These are phyloP conservation scores for Chondrosia reniformis DNA, from an alignment of 37 sponge, comb jelly and placozoan species.

Conservation along the genomic window DNA sequence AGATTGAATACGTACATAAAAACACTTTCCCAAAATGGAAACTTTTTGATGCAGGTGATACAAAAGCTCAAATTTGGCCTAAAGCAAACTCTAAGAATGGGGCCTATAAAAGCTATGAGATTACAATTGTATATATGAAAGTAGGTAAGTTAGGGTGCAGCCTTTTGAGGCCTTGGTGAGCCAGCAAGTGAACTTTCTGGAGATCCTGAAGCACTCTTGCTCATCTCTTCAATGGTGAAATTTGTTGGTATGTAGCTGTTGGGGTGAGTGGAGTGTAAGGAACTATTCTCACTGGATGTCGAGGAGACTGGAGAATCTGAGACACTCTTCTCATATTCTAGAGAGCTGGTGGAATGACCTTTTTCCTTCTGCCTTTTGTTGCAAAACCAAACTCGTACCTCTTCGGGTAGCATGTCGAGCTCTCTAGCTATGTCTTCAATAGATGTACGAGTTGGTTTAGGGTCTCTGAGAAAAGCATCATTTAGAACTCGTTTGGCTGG, in stretches of 20 bases:
- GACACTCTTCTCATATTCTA: neutral
- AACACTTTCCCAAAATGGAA: no score
- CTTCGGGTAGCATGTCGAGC: conserved; percentile 78
- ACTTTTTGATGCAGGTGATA: no score
- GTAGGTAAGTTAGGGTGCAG: no score
- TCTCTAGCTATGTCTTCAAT: conserved; percentile 69
- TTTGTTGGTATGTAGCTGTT: conserved; percentile 13
- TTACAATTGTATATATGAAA: no score
- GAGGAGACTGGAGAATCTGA: neutral
- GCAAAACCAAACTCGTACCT: conserved; percentile 91
- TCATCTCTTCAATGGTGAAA: conserved; percentile 78
- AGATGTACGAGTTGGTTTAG: conserved; percentile 58
- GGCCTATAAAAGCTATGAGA: no score
- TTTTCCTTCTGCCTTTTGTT: conserved; percentile 88
- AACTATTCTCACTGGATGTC: conserved; percentile 15
- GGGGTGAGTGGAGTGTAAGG: conserved; percentile 6
- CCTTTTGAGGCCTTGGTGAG: no score
- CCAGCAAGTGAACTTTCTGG: no score
- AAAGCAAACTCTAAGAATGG: no score
- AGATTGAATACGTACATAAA: no score
- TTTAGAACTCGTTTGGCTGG: conserved; percentile 57
- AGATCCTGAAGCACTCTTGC: conserved; percentile 57
- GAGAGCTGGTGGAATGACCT: neutral
- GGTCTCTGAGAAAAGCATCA: conserved; percentile 56
- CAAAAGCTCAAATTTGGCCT: no score